These are phyloP conservation scores for Acanthornis magna DNA, from an alignment of 2,797 vertebrate genomes.

Conservation along the genomic window DNA sequence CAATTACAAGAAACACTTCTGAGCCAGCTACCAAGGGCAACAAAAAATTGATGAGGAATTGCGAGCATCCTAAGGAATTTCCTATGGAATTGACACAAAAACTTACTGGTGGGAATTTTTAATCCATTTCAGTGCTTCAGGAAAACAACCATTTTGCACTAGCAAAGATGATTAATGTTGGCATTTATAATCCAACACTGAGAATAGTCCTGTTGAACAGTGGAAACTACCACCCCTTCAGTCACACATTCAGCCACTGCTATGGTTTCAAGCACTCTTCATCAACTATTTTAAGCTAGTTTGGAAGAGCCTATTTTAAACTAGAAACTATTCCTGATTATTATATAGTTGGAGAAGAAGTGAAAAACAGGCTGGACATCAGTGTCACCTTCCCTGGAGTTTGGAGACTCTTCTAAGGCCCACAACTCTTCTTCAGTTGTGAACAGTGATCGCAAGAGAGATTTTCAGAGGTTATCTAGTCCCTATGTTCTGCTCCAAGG, in stretches of 20 bases:
- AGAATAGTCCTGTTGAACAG: not conserved
- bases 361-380: not conserved
- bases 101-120: not conserved
- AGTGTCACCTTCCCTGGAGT: not conserved
- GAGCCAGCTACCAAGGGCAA: not conserved
- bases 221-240: not conserved
- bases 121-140: not conserved
- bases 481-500: not conserved
- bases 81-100: not conserved
- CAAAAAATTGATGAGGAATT: not conserved
- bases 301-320: not conserved
- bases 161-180: not conserved
- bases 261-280: not conserved
- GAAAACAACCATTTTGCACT: not conserved
- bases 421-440: not conserved
- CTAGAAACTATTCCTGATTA: not conserved
- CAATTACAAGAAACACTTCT: slow-evolving; percentile 3
- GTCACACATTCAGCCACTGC: not conserved
- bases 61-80: not conserved
- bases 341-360: not conserved
- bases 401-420: not conserved
- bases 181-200: not conserved
- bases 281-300: not conserved
- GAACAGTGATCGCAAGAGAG: not conserved
- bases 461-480: not conserved